Evolutionary conservation across 2,797 vertebrate species (phyloP), one percentile per base, ranked within the genome.

Genomic region (Sebastes paucispinis): DNA sequence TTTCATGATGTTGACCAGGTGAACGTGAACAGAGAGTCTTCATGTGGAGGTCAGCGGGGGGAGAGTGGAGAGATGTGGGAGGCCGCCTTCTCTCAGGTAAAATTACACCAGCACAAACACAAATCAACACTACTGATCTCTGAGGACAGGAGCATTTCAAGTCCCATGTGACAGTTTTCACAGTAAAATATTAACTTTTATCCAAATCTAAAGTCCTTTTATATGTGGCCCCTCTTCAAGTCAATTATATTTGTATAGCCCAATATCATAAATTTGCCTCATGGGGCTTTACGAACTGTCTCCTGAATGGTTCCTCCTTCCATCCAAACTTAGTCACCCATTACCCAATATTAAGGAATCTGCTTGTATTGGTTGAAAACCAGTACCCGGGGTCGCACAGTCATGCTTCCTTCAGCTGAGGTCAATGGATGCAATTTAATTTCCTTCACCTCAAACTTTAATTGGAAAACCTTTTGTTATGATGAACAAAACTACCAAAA

Each of bases 1-100:
- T 34, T 9, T 47, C 18, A 12, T 69, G 10, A 8, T 84, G 52
- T 83, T 1, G 3, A 8, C 7, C 77, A 94, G 92, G 91, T 94
- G 20, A 91, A 84, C 0, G 84, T 94, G 54, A 69, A 85, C 69
- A 87, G 86, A 76, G 82, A 82, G 50, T 70, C 66, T 29, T 79
- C 83, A 8, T 93, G 93, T 85, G 87, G 69, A 39, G 71, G 64
- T 2, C 77, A 74, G 31, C 50, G 4, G 22, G 70, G 68, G 4
- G 39, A 47, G 3, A 24, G 66, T 5, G 68, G 76, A 76, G 36
- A 69, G 14, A 27, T 25, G 13, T 84, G 87, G 91, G 71, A 79
- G n/a, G 57, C 66, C 0, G 85, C 84, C 8, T 62, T 86, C 13
- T 43, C 87, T 77, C 71, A 89, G 82, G 94, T 94, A 86, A 87